phyloP scores from a whole-genome alignment of 35 echinoderm and acorn worm genomes.

The Lytechinus pictus region DNA sequence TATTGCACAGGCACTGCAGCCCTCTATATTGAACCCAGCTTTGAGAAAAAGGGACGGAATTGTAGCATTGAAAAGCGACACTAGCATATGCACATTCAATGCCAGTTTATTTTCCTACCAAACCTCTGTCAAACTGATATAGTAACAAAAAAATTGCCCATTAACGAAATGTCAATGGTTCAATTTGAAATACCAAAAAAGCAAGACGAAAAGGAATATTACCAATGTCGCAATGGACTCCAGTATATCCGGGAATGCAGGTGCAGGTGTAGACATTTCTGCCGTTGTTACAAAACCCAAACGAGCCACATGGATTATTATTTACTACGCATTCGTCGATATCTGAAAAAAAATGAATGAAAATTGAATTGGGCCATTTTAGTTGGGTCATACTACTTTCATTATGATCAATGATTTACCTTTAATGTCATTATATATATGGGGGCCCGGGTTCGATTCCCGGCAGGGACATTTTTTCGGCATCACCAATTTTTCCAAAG shows the following conservation, averaged over 20 bases:
- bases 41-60: background rate
- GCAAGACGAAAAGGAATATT: background rate
- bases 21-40: background rate
- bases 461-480: too few species aligned
- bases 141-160: background rate
- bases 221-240: slow-evolving; percentile 42
- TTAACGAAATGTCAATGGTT: background rate
- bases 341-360: slow-evolving; percentile 50
- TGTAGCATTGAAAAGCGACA: background rate
- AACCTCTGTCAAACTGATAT: background rate
- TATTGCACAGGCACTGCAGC: background rate
- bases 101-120: background rate
- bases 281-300: slow-evolving; percentile 73
- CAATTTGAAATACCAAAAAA: background rate
- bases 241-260: slow-evolving; percentile 37
- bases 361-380: background rate
- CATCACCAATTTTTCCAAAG: too few species aligned
- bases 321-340: slow-evolving; percentile 57
- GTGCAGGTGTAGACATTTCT: slow-evolving; percentile 63
- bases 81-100: background rate
- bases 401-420: too few species aligned
- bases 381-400: too few species aligned
- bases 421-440: too few species aligned
- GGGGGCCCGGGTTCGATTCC: too few species aligned
- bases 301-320: slow-evolving; percentile 53